Conservation (phyloP, 2,113 vertebrate species). For the Bolborhynchus lineola region DNA sequence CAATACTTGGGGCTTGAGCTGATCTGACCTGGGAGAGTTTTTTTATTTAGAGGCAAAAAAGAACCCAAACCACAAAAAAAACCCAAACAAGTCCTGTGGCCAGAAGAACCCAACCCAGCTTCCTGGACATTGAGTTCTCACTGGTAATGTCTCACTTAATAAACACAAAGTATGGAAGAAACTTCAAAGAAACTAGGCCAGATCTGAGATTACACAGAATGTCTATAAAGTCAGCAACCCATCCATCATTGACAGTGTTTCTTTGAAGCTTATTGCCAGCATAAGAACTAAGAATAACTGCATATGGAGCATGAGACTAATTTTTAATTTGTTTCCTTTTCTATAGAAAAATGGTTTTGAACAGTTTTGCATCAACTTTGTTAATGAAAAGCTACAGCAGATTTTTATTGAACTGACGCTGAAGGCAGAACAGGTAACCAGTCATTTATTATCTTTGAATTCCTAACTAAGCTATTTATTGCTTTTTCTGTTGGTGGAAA, state of each 20-base stretch:
- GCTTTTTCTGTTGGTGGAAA: neutral
- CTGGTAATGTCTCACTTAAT: slow-evolving; percentile 4
- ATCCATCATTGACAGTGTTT: neutral
- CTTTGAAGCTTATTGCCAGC: slow-evolving; percentile 16
- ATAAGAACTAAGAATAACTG: neutral
- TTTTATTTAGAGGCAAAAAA: neutral
- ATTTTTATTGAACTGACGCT: slow-evolving; percentile 98
- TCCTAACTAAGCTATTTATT: neutral
- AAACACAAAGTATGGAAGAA: neutral
- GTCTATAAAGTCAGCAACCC: neutral
- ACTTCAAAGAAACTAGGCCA: slow-evolving; percentile 10
- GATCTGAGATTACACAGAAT: neutral
- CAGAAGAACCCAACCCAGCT: neutral
- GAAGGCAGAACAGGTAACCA: slow-evolving; percentile 94
- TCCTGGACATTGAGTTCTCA: neutral
- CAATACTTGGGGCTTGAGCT: neutral
- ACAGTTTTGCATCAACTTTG: slow-evolving; percentile 99
- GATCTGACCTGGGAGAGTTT: neutral
- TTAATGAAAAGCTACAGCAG: slow-evolving; percentile 98
- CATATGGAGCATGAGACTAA: neutral
- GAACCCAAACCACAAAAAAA: neutral
- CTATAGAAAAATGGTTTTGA: slow-evolving; percentile 98
- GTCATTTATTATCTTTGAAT: neutral
- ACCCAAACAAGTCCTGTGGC: neutral
- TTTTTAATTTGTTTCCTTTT: slow-evolving; percentile 9